Conservation (phyloP, 1,140 invertebrate genomes). For the Drosophila athabasca region DNA sequence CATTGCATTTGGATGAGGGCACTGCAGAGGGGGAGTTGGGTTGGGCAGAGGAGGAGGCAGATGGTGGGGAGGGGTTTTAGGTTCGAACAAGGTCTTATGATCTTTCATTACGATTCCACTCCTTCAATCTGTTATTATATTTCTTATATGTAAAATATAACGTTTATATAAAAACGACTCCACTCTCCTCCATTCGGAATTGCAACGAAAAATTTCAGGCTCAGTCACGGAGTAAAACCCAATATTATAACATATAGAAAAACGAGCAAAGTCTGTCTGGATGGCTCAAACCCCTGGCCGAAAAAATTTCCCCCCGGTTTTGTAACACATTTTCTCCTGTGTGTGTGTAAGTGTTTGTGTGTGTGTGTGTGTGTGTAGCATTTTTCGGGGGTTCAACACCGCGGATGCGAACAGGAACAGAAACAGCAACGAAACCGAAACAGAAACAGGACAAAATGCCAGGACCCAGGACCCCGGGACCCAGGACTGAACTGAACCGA, state of each 20-base stretch:
- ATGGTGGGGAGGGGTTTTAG: no score
- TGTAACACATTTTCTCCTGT: conserved; percentile 47
- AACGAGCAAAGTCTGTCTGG: conserved; percentile 67
- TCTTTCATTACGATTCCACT: neutral
- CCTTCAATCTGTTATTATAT: neutral
- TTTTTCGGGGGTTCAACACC: conserved; percentile 53
- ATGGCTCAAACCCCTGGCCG: conserved; percentile 13
- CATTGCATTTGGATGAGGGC: conserved; percentile 13
- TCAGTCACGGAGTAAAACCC: conserved; percentile 38
- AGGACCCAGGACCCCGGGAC: neutral
- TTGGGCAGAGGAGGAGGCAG: no score
- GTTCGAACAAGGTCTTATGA: no score
- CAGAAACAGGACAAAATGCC: conserved; percentile 47
- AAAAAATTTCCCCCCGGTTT: conserved; percentile 24
- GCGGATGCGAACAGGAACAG: no score
- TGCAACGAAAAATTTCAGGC: conserved; percentile 2
- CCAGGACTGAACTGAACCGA: no score
- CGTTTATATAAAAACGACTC: neutral
- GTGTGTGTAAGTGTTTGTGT: conserved; percentile 15
- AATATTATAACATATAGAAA: conserved; percentile 62
- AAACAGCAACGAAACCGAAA: neutral
- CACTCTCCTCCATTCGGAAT: neutral
- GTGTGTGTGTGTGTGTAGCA: conserved; percentile 45
- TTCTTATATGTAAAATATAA: conserved; percentile 1
- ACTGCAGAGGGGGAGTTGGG: neutral